Conservation (phyloP, 2,797 vertebrate genomes). For the Micromesistius poutassou region DNA sequence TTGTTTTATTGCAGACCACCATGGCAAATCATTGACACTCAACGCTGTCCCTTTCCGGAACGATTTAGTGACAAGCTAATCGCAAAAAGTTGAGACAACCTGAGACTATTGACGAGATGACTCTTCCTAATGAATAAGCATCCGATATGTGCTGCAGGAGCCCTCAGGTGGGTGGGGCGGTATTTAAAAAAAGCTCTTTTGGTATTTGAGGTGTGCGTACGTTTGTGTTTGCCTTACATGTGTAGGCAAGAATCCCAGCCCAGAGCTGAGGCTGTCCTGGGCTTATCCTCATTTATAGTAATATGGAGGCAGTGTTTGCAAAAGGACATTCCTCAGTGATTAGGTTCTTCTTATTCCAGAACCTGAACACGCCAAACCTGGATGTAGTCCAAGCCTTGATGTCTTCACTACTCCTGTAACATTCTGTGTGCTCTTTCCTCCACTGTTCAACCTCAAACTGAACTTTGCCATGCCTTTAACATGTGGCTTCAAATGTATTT, state of each 20-base stretch:
- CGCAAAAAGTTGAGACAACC: neutral
- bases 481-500: conserved; percentile 22
- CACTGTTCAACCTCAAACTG: conserved; percentile 4
- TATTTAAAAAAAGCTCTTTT: conserved; percentile 26
- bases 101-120: neutral
- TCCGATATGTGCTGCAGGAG: conserved; percentile 9
- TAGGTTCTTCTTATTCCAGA: conserved; percentile 62
- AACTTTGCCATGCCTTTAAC: conserved; percentile 19
- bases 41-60: neutral
- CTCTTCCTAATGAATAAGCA: neutral
- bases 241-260: conserved; percentile 51
- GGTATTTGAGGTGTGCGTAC: conserved; percentile 2
- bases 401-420: conserved; percentile 13
- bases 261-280: conserved; percentile 53
- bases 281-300: conserved; percentile 67
- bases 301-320: conserved; percentile 65
- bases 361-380: no score
- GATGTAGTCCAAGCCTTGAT: conserved; percentile 41
- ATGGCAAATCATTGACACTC: neutral
- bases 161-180: conserved; percentile 35
- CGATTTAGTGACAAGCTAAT: neutral
- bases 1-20: neutral
- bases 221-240: conserved; percentile 34
- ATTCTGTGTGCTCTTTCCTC: conserved; percentile 27
- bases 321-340: conserved; percentile 70